Conservation (phyloP, 2,113 vertebrate species). For the Caranx melampygus region DNA sequence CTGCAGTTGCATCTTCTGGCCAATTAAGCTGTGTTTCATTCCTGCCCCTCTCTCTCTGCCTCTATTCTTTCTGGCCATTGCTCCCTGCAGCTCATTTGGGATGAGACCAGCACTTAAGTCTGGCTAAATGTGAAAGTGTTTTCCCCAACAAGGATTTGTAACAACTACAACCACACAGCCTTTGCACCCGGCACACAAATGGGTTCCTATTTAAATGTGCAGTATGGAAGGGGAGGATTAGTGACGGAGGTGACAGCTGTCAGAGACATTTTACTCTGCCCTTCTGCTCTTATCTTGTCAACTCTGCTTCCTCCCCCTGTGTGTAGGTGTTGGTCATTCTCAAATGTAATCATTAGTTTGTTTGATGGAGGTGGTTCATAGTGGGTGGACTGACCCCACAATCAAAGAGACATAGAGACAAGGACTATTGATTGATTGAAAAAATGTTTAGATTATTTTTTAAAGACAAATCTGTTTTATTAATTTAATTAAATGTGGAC, state of each 20-base stretch:
- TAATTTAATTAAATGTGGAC: too few species aligned
- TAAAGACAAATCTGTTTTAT: too few species aligned
- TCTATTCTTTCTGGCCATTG: conserved; percentile 28
- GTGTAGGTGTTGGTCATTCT: background rate
- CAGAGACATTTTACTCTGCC: conserved; percentile 3
- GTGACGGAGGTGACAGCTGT: conserved; percentile 15
- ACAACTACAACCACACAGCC: conserved; percentile 4
- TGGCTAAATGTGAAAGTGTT: conserved; percentile 63
- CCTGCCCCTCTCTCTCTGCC: conserved; percentile 7
- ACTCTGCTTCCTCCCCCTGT: background rate
- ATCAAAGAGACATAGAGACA: background rate
- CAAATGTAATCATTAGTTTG: background rate
- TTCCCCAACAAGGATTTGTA: conserved; percentile 59
- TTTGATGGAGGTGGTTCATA: background rate
- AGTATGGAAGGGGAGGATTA: conserved; percentile 19
- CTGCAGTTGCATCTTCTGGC: conserved; percentile 51
- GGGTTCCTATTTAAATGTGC: conserved; percentile 19
- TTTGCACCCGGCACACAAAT: background rate
- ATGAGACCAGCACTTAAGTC: conserved; percentile 57
- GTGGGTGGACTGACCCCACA: background rate
- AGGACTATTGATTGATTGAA: too few species aligned
- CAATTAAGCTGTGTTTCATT: conserved; percentile 51
- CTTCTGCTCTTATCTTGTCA: background rate
- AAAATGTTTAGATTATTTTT: too few species aligned
- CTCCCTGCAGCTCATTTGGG: conserved; percentile 51